phyloP scores from a whole-genome alignment of 92 coral and sea anemone species.

The Parazoanthus darwini region DNA sequence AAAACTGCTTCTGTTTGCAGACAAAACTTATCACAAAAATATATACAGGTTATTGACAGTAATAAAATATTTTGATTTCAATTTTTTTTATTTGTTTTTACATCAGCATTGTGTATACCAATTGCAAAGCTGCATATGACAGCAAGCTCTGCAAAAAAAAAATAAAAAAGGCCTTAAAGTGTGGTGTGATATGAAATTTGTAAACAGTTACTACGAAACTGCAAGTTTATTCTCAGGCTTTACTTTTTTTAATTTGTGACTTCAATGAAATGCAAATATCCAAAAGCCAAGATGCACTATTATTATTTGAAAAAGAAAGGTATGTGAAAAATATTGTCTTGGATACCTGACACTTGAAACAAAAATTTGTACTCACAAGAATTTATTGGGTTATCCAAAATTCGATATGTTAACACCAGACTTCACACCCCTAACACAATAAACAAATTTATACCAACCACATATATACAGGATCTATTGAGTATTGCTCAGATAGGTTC shows the following conservation, averaged over 20 bases:
- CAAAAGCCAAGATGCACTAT: background rate
- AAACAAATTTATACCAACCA: background rate
- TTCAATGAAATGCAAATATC: background rate
- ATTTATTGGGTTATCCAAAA: background rate
- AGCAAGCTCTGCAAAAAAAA: background rate
- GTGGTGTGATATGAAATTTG: background rate
- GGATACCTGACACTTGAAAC: background rate
- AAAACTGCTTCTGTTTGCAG: too few relatives aligned
- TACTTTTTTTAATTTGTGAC: background rate
- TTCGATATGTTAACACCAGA: slow-evolving; percentile 24
- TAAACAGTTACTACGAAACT: background rate
- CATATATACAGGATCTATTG: background rate
- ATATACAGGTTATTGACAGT: too few relatives aligned
- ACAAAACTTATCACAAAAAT: too few relatives aligned
- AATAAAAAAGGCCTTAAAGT: too few relatives aligned
- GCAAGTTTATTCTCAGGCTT: too few relatives aligned
- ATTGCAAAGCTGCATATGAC: background rate
- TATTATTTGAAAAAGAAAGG: background rate
- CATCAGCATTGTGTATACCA: background rate
- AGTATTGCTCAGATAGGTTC: too few relatives aligned
- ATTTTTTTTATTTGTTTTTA: too few relatives aligned
- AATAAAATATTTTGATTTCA: too few relatives aligned
- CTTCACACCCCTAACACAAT: slow-evolving; percentile 34
- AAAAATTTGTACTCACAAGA: background rate
- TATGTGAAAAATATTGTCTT: background rate